Evolutionary conservation across 2,797 vertebrate genomes (phyloP).

Genomic region (Acanthornis magna): DNA sequence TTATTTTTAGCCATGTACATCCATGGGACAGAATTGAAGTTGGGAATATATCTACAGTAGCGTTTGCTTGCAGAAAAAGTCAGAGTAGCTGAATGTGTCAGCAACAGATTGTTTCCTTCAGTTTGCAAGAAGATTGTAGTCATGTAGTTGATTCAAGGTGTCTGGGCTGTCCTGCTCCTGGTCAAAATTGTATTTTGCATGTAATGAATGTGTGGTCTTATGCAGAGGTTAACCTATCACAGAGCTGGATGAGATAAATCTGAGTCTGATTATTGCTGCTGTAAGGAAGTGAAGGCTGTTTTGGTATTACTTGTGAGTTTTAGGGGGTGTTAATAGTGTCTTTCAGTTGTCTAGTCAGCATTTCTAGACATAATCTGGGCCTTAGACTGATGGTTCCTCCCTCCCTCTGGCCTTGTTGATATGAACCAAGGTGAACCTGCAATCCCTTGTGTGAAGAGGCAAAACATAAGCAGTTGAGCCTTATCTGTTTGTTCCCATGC

Average conservation of each 20-base stretch:
- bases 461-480: neutral
- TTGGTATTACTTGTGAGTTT: neutral
- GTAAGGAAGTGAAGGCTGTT: neutral
- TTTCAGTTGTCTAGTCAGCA: neutral
- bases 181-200: neutral
- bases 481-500: neutral
- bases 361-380: neutral
- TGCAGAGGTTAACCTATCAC: neutral
- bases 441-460: neutral
- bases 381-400: neutral
- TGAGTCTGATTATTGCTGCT: neutral
- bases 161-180: neutral
- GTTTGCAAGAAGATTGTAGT: neutral
- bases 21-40: neutral
- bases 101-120: neutral
- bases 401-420: neutral
- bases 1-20: fast-evolving
- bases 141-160: neutral
- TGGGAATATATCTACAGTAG: neutral
- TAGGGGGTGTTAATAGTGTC: neutral
- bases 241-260: neutral
- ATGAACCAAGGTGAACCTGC: neutral
- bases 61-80: neutral
- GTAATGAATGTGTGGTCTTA: neutral
- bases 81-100: neutral